Conservation (phyloP, 2,888 invertebrate species). For the Calephelis perditalis region DNA sequence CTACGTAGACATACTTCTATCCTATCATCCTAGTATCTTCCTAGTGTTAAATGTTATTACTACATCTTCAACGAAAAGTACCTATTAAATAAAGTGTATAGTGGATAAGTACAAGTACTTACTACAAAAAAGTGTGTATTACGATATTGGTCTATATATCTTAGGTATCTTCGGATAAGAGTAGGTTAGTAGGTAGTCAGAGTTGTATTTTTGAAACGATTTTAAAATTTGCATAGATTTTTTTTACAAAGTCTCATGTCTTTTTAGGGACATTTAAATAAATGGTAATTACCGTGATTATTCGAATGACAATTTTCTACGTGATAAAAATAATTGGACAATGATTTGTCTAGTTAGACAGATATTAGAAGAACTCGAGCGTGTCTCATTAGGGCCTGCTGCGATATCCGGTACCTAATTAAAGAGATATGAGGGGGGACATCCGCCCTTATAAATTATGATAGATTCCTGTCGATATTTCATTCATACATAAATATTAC, state of each 20-base stretch:
- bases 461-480: slow-evolving; percentile 57
- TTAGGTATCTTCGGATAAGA: too few species aligned
- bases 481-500: slow-evolving; percentile 23
- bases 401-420: slow-evolving; percentile 65
- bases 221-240: too few species aligned
- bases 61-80: too few species aligned
- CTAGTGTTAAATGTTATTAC: too few species aligned
- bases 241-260: too few species aligned
- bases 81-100: too few species aligned
- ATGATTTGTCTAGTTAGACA: slow-evolving; percentile 18
- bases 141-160: background rate
- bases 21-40: too few species aligned
- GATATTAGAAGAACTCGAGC: slow-evolving; percentile 44
- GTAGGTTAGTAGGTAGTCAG: too few species aligned
- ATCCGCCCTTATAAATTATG: slow-evolving; percentile 49
- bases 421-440: slow-evolving; percentile 47
- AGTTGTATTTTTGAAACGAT: too few species aligned
- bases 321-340: slow-evolving; percentile 1
- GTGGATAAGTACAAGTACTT: too few species aligned
- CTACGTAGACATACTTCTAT: too few species aligned
- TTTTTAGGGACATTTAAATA: too few species aligned
- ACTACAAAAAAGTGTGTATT: background rate
- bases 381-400: slow-evolving; percentile 54
- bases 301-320: background rate
- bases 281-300: background rate